phyloP scores from a whole-genome alignment of 2,888 invertebrate genomes.

The Esperia sulphurella region DNA sequence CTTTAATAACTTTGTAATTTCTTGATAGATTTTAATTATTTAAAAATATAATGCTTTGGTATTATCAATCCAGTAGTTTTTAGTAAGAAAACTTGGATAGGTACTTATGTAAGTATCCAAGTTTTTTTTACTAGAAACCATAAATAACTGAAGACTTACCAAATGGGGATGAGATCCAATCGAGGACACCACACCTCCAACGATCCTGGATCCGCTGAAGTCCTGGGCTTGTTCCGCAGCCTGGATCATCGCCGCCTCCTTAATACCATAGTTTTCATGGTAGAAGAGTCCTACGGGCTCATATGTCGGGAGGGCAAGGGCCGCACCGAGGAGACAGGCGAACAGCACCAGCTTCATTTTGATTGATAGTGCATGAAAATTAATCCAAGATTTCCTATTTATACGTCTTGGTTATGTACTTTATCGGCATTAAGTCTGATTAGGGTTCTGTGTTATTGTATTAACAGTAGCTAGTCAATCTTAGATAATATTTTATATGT shows the following conservation, averaged over 20 bases:
- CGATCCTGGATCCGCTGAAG: slow-evolving; percentile 31
- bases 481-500: too few species aligned
- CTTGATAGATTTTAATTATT: too few species aligned
- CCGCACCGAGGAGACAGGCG: neutral
- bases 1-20: too few species aligned
- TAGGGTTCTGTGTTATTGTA: too few species aligned
- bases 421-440: too few species aligned
- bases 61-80: too few species aligned
- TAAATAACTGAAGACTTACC: slow-evolving; percentile 14
- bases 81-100: too few species aligned
- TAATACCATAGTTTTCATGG: slow-evolving; percentile 35
- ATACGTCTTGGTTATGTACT: too few species aligned
- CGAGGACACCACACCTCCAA: slow-evolving; percentile 25
- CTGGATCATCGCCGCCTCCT: slow-evolving; percentile 29
- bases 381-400: too few species aligned
- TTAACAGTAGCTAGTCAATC: too few species aligned
- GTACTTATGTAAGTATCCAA: too few species aligned
- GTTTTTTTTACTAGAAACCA: neutral
- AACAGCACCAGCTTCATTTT: neutral
- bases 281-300: slow-evolving; percentile 22
- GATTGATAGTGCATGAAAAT: neutral
- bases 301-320: neutral
- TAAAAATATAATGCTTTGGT: too few species aligned
- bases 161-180: slow-evolving; percentile 23
- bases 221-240: slow-evolving; percentile 23